Evolutionary conservation across 2,797 vertebrate species (phyloP), one percentile per base, ranked within the genome.

Genomic region (Hydrophis major): DNA sequence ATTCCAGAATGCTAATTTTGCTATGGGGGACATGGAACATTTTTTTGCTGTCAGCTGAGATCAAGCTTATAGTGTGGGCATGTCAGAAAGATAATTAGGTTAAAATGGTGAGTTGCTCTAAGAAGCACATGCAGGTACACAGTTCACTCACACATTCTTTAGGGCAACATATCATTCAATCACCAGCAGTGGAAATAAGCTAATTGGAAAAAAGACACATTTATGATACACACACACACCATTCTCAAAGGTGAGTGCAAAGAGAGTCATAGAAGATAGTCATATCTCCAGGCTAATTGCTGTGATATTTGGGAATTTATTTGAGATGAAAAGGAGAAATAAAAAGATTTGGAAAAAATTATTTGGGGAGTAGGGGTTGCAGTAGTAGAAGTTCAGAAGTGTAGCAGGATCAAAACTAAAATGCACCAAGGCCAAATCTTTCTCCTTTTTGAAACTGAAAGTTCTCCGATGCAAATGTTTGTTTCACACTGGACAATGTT

Each of bases 1-100:
- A 91, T 94, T 13, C 53, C 55, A 92, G 87, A 96, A 94, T 90
- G 93, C 95, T 95, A 96, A 96, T 96, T 96, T 96, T 97, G 96
- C 97, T 95, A 92, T 94, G n/a, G 95, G 96, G 32, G 88, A 97
- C 96, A 95, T 50, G 56, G 95, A 93, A 90, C 87, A 89, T 96
- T 97, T 96, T 66, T 66, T 94, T 96, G 92, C 86, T 97, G 96
- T 97, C 96, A 97, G 90, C 57, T 95, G 92, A 95, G 93, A 96
- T 96, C 95, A 96, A 92, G 56, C 93, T 61, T 94, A 25, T n/a
- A 94, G 37, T 87, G 69, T 93, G 86, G 0, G 7, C 95, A 87
- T 96, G 94, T 96, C 96, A 96, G 59, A 93, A 59, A 16, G 93
- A 90, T 93, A 96, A 97, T 97, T 96, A 96, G 92, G 66, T 90